A percentile compares a stretch with the other conserved stretches of the same genome.
Conservation (phyloP, 2,113 vertebrate genomes). For the Solea senegalensis region DNA sequence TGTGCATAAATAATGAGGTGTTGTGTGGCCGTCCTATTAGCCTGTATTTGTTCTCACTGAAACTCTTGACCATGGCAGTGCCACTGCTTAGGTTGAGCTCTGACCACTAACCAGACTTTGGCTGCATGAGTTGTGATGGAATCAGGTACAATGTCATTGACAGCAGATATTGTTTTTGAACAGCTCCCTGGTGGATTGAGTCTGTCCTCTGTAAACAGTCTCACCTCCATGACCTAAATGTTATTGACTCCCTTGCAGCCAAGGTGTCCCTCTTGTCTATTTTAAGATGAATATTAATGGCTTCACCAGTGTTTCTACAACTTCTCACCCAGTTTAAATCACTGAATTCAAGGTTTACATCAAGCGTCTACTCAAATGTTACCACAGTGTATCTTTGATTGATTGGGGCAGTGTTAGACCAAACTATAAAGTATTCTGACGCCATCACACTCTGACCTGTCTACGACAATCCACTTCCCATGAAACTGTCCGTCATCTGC, state of each 20-base stretch:
- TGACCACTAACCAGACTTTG: conserved; percentile 40
- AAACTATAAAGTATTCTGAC: conserved; percentile 21
- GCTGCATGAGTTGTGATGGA: conserved; percentile 17
- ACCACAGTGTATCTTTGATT: conserved; percentile 15
- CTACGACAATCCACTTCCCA: conserved; percentile 37
- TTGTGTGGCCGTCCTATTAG: background rate
- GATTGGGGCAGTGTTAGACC: conserved; percentile 4
- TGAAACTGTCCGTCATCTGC: conserved; percentile 5
- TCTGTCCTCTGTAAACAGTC: conserved; percentile 15
- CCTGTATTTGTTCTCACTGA: conserved; percentile 8
- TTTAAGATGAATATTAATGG: background rate
- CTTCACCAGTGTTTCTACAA: conserved; percentile 19
- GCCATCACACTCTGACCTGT: background rate
- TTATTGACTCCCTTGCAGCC: conserved; percentile 46
- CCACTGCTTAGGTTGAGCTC: conserved; percentile 31
- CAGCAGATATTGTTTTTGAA: conserved; percentile 4
- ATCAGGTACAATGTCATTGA: background rate
- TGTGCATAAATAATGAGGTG: conserved; percentile 5
- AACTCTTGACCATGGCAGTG: conserved; percentile 7
- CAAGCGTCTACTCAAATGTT: conserved; percentile 8
- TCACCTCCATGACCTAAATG: conserved; percentile 36
- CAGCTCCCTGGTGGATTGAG: conserved; percentile 2
- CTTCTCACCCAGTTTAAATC: conserved; percentile 4
- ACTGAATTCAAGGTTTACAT: conserved; percentile 21
- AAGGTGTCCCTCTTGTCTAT: conserved; percentile 28